A percentile compares a stretch with the other conserved stretches of the same genome.
Conservation (phyloP, 2,113 vertebrate species). For the Megaleporinus macrocephalus region DNA sequence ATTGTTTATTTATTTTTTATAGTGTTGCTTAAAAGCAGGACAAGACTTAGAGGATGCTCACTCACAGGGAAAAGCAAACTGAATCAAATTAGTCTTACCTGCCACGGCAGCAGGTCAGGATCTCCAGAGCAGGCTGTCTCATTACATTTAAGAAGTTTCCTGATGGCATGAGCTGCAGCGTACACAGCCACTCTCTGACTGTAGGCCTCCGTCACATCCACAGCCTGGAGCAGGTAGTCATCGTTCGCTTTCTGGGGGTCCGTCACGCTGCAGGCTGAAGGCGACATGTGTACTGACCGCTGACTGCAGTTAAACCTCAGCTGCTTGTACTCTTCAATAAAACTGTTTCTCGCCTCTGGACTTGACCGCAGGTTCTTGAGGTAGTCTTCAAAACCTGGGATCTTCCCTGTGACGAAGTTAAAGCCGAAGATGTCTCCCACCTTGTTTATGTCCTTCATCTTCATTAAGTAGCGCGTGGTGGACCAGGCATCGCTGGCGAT, state of each 20-base stretch:
- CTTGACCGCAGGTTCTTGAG: constrained; percentile 61
- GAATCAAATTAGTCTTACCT: constrained; percentile 56
- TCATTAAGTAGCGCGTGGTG: no score
- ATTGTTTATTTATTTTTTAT: constrained; percentile 10
- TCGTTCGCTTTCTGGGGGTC: constrained; percentile 26
- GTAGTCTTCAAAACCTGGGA: constrained; percentile 63
- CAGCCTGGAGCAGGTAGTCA: constrained; percentile 58
- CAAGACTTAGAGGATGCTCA: no score
- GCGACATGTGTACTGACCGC: no score
- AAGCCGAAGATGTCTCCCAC: constrained; percentile 67
- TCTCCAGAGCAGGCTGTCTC: constrained; percentile 60
- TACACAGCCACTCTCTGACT: constrained; percentile 57
- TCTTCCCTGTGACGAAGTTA: constrained; percentile 56
- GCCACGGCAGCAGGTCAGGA: constrained; percentile 63
- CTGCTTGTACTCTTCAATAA: constrained; percentile 70
- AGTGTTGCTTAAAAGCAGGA: neutral
- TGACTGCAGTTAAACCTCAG: no score
- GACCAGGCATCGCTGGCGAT: no score
- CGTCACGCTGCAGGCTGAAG: no score
- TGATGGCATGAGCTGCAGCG: constrained; percentile 67
- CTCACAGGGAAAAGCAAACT: no score
- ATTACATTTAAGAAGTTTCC: constrained; percentile 61
- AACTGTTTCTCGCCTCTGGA: constrained; percentile 63
- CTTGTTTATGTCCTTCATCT: no score
- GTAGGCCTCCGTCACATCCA: constrained; percentile 41